Evolutionary conservation across 2,113 vertebrate genomes (phyloP).

Genomic region (Alces alces): DNA sequence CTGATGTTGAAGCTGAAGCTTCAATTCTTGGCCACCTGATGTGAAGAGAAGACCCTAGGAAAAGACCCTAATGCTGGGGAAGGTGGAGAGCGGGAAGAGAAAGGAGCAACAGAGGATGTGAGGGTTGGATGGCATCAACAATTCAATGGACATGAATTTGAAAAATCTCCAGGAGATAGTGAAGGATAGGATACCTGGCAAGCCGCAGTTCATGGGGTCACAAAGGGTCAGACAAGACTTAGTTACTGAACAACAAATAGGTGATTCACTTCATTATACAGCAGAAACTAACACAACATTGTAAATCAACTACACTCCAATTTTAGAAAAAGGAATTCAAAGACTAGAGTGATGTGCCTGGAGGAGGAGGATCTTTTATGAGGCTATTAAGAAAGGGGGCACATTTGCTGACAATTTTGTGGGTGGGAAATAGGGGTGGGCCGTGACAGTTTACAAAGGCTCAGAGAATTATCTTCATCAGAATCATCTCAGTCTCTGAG

Average conservation of each 20-base stretch:
- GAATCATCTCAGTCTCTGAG: neutral
- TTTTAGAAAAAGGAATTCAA: neutral
- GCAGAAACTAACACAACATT: neutral
- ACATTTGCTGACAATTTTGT: neutral
- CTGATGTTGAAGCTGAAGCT: neutral
- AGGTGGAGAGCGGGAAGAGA: neutral
- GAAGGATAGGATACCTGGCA: neutral
- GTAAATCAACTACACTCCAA: neutral
- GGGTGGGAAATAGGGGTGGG: neutral
- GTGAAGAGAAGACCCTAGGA: neutral
- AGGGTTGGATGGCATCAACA: neutral
- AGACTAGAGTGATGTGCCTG: neutral
- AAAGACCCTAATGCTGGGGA: neutral
- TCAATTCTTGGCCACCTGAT: neutral
- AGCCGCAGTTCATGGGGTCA: neutral
- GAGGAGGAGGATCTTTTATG: accelerated
- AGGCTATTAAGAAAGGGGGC: neutral
- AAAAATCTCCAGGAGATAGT: neutral
- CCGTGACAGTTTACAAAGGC: neutral
- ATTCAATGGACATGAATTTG: neutral
- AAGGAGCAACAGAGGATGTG: neutral
- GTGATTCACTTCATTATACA: neutral
- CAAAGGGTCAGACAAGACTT: neutral
- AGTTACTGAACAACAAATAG: neutral
- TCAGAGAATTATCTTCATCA: neutral